Evolutionary conservation across 2,797 vertebrate genomes (phyloP).

Genomic region (Cryptoprocta ferox): DNA sequence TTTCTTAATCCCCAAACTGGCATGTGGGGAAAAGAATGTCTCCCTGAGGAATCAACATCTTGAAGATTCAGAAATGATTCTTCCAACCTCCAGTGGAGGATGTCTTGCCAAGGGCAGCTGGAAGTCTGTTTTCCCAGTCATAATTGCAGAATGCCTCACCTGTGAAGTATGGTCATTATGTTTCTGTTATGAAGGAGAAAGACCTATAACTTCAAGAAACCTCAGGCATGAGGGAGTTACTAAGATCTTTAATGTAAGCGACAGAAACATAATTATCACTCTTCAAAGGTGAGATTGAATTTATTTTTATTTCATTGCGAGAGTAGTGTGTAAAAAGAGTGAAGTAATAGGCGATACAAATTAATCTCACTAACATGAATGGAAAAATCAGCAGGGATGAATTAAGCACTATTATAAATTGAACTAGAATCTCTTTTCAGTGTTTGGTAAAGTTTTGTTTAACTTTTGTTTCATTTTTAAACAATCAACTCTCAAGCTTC

Average conservation of each 20-base stretch:
- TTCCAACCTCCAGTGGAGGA: neutral
- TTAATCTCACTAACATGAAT: slow-evolving; percentile 66
- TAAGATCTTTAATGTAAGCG: slow-evolving; percentile 77
- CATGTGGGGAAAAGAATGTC: slow-evolving; percentile 2
- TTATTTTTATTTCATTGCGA: slow-evolving; percentile 79
- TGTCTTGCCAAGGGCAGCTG: slow-evolving; percentile 52
- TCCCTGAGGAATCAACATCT: slow-evolving; percentile 32
- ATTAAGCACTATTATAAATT: slow-evolving; percentile 57
- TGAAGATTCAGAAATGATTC: neutral
- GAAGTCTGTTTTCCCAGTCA: slow-evolving; percentile 2
- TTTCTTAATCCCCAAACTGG: slow-evolving; percentile 50
- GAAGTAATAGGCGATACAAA: slow-evolving; percentile 68
- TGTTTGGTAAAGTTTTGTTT: slow-evolving; percentile 59
- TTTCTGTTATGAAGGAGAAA: slow-evolving; percentile 82
- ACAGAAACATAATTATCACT: slow-evolving; percentile 83
- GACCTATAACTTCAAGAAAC: slow-evolving; percentile 76
- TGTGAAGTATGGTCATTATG: slow-evolving; percentile 74
- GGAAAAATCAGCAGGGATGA: slow-evolving; percentile 61
- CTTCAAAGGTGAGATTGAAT: slow-evolving; percentile 75
- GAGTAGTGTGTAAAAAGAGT: slow-evolving; percentile 52
- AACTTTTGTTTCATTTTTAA: slow-evolving; percentile 68
- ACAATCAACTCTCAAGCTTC: slow-evolving; percentile 49
- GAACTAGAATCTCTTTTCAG: slow-evolving; percentile 56
- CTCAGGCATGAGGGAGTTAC: slow-evolving; percentile 79
- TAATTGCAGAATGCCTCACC: slow-evolving; percentile 45